These are phyloP conservation scores for Chaenocephalus aceratus DNA, from an alignment of 2,113 vertebrate species.

Conservation along the genomic window DNA sequence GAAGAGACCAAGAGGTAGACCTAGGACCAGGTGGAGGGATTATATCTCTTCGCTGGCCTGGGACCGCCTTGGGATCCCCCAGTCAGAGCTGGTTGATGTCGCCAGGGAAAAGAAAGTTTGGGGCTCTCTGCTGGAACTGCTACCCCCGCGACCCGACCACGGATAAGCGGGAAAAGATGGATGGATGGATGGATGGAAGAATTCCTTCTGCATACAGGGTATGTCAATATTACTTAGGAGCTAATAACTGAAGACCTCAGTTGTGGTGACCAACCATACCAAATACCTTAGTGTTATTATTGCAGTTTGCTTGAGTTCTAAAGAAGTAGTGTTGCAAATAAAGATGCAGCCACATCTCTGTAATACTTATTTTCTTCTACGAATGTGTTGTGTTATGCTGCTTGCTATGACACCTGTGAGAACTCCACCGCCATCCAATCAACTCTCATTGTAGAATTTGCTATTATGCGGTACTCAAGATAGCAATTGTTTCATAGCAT, in stretches of 20 bases:
- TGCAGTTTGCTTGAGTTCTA: slow-evolving; percentile 12
- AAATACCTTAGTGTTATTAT: slow-evolving; percentile 23
- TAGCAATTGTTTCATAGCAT: background rate
- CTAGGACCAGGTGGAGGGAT: no score
- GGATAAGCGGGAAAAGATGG: no score
- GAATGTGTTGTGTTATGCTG: slow-evolving; percentile 6
- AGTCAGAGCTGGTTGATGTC: no score
- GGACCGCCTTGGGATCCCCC: no score
- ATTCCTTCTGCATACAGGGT: slow-evolving; percentile 2
- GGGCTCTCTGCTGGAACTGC: no score
- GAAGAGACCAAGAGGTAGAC: no score
- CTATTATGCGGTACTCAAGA: background rate
- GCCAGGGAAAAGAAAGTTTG: no score
- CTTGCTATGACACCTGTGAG: slow-evolving; percentile 12
- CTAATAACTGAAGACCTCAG: slow-evolving; percentile 46
- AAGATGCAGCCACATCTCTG: slow-evolving; percentile 1
- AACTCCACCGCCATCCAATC: slow-evolving; percentile 2
- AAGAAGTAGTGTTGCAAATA: slow-evolving; percentile 4
- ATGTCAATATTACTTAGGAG: background rate
- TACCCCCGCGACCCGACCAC: no score
- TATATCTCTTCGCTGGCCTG: no score
- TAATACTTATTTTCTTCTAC: slow-evolving; percentile 9
- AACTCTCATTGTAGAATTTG: background rate
- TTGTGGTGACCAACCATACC: slow-evolving; percentile 10
- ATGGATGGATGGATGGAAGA: no score